Percentiles rank a stretch among this genome's conserved stretches.
Conservation (phyloP, 64 coral and sea anemone species). For the Exaiptasia diaphana region DNA sequence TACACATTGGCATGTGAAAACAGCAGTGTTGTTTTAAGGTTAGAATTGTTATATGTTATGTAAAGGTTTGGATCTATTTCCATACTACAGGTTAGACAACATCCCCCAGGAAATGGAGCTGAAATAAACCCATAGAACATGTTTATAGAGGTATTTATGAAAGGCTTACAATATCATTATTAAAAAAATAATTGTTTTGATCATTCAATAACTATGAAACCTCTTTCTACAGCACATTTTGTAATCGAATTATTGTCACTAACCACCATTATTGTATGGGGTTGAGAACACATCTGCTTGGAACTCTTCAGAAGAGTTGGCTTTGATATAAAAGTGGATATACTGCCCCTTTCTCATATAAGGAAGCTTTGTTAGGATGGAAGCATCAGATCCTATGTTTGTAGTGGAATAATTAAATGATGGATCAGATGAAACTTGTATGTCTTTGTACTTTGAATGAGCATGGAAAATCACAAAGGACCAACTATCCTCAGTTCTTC, state of each 20-base stretch:
- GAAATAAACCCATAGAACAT: slow-evolving; percentile 2
- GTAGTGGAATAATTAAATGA: slow-evolving; percentile 20
- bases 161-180: background rate
- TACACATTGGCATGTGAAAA: slow-evolving; percentile 89
- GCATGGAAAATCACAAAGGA: slow-evolving; percentile 78
- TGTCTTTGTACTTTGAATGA: slow-evolving; percentile 58
- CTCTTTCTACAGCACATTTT: too few relatives aligned
- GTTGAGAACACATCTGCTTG: slow-evolving; percentile 28
- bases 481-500: slow-evolving; percentile 15
- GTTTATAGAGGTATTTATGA: background rate
- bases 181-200: too few relatives aligned
- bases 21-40: slow-evolving; percentile 65
- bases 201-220: too few relatives aligned
- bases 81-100: slow-evolving; percentile 79
- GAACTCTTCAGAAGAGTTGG: slow-evolving; percentile 11
- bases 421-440: slow-evolving; percentile 28
- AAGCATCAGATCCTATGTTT: slow-evolving; percentile 53
- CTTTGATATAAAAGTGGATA: slow-evolving; percentile 29
- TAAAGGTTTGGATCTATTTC: slow-evolving; percentile 85
- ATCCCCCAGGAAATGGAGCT: slow-evolving; percentile 92
- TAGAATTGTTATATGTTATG: slow-evolving; percentile 25
- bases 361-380: slow-evolving; percentile 32
- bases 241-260: background rate
- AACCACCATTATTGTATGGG: slow-evolving; percentile 38
- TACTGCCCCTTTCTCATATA: background rate